Evolutionary conservation across 30 jellyfish, hydroid and myxozoan genomes (phyloP), one percentile per base, ranked within the genome.

Genomic region (Cassiopea andromeda): DNA sequence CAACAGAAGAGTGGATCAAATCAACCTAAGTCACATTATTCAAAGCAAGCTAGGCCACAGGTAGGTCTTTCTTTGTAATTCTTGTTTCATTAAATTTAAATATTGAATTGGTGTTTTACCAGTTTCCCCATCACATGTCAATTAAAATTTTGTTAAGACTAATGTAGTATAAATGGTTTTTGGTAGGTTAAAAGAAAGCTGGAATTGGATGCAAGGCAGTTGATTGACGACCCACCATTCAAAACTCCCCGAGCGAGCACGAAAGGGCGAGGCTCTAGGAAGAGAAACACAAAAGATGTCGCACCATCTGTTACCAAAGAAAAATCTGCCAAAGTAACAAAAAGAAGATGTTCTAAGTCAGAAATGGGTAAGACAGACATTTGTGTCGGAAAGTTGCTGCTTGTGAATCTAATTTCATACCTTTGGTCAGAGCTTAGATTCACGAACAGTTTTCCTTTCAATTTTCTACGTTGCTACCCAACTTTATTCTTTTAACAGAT

Each of bases 131-230:
- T 0, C 38, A 27, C 38, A 27, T 27, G 38, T 27, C 38, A 27
- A 27, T 27, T 27, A 27, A 27, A 27, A 27, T 27, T 27, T 27
- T 27, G 38, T 27, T 27, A 27, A 27, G 38, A 27, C 38, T 27
- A 27, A 27, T 27, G 38, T 27, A 27, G 38, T 27, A 27, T 27
- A 27, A 27, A 27, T 27, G 38, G 38, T 73, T 60, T 16, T 85
- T 27, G 60, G 79, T 60, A 94, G 98, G 98, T 94, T 44, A 94
- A 94, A 81, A 86, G 98, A 86, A 94, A 94, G 84, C 84, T 94
- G 67, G 98, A 94, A 72, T 79, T 94, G 87, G 98, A 94, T 48
- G 87, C 85, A 69, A 89, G 75, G 66, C 85, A 89, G 45, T 58
- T 83, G 18, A 75, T 87, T 13, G 94, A 94, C 16, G 89, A 84